phyloP scores from a whole-genome alignment of 2,113 vertebrate species.

The Passer domesticus region DNA sequence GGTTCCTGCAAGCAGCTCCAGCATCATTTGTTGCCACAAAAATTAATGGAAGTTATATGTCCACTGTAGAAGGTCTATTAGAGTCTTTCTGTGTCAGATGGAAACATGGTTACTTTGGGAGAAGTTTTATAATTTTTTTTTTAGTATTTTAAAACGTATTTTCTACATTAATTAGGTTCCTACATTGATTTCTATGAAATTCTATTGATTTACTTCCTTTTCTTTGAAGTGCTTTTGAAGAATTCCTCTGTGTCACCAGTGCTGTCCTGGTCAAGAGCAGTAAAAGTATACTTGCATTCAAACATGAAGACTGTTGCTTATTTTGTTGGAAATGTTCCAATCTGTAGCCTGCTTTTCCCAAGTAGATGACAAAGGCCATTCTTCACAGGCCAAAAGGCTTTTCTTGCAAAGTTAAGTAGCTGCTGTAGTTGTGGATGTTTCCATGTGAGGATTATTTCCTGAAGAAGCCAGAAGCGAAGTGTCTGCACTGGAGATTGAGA shows the following conservation, averaged over 20 bases:
- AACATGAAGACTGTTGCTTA: not conserved
- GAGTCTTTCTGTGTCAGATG: not conserved
- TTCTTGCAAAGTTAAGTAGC: not conserved
- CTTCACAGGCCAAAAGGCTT: not conserved
- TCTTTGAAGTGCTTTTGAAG: not conserved
- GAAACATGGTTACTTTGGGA: not conserved
- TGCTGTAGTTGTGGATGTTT: not conserved
- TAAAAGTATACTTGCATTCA: not conserved
- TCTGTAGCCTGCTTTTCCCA: not conserved
- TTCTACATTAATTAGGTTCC: not conserved
- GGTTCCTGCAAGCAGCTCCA: not conserved
- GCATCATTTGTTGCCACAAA: not conserved
- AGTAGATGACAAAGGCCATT: not conserved
- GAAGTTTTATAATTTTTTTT: not conserved
- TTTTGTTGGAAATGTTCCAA: not conserved
- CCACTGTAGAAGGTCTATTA: not conserved
- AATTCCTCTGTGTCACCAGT: not conserved
- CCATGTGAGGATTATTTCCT: not conserved
- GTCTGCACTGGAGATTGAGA: not conserved
- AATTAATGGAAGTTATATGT: not conserved
- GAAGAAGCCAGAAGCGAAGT: not conserved
- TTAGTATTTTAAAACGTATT: not conserved
- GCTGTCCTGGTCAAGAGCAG: not conserved
- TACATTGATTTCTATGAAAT: not conserved
- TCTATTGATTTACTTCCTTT: not conserved